Evolutionary conservation across 2,113 vertebrate species (phyloP).

Genomic region (Chaenocephalus aceratus): DNA sequence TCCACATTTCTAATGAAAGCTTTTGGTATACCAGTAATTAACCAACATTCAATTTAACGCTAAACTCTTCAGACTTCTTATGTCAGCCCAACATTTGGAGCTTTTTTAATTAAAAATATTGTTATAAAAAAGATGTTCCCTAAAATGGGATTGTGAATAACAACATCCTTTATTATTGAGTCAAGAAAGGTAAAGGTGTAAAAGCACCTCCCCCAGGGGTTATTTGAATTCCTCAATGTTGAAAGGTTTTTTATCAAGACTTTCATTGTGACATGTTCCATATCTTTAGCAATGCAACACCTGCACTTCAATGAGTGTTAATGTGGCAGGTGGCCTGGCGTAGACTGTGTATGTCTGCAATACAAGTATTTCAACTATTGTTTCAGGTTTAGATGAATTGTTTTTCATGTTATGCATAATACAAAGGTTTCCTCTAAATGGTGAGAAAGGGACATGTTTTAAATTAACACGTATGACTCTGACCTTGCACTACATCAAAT

Average conservation of each 20-base stretch:
- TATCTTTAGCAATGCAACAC: slow-evolving; percentile 24
- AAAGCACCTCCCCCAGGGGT: not conserved
- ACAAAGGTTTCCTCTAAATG: too few relatives aligned
- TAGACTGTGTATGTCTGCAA: not conserved
- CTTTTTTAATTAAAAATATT: not conserved
- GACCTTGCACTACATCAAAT: too few relatives aligned
- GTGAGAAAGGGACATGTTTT: too few relatives aligned
- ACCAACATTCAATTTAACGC: not conserved
- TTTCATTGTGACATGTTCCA: slow-evolving; percentile 34
- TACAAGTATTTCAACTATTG: not conserved
- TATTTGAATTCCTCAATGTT: slow-evolving; percentile 16
- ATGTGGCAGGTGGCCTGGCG: not conserved
- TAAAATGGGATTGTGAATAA: not conserved
- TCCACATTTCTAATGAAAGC: not conserved
- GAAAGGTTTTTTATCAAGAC: slow-evolving; percentile 19
- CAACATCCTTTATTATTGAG: not conserved
- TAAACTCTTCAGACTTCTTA: not conserved
- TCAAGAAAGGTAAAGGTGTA: not conserved
- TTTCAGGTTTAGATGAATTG: not conserved
- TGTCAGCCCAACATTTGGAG: not conserved
- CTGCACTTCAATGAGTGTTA: slow-evolving; percentile 6
- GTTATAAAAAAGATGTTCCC: not conserved
- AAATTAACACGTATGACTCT: too few relatives aligned
- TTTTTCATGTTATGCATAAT: not conserved
- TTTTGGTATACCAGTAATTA: not conserved